A percentile compares a stretch with the other conserved stretches of the same genome.
These are phyloP conservation scores for Limnephilus marmoratus DNA, from an alignment of 2,888 invertebrate species.

Conservation along the genomic window DNA sequence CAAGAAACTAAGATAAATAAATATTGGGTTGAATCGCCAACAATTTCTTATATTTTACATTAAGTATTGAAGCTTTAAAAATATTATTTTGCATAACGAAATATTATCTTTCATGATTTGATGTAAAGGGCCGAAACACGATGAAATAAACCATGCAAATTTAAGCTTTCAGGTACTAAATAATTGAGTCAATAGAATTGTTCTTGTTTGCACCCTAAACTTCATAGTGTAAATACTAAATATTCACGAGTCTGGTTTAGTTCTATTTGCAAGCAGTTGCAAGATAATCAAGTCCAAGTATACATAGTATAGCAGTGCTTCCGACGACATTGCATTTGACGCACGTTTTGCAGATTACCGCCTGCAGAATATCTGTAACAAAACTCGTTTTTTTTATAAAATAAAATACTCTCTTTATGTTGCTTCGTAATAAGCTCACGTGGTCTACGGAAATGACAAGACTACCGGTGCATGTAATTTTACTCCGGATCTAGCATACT, in stretches of 20 bases:
- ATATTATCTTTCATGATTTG: too few species aligned
- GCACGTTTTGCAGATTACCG: not conserved
- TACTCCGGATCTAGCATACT: not conserved
- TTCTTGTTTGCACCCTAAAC: not conserved
- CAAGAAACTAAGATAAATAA: too few species aligned
- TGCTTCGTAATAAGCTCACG: not conserved
- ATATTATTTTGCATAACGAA: too few species aligned
- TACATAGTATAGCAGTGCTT: not conserved
- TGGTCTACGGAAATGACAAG: not conserved
- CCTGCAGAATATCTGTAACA: not conserved
- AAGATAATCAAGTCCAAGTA: not conserved
- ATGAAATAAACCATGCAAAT: too few species aligned
- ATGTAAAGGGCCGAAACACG: too few species aligned
- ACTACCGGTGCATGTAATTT: not conserved
- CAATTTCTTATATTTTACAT: too few species aligned
- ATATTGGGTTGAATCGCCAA: too few species aligned
- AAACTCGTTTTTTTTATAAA: not conserved
- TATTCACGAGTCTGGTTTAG: not conserved
- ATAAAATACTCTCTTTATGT: not conserved
- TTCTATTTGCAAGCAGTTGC: not conserved
- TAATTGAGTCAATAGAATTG: too few species aligned
- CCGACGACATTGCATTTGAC: not conserved
- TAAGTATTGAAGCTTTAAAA: too few species aligned
- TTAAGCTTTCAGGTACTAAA: too few species aligned
- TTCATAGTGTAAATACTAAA: not conserved